Evolutionary conservation across 2,113 vertebrate species (phyloP), one percentile per base, ranked within the genome.

Genomic region (Cairina moschata): DNA sequence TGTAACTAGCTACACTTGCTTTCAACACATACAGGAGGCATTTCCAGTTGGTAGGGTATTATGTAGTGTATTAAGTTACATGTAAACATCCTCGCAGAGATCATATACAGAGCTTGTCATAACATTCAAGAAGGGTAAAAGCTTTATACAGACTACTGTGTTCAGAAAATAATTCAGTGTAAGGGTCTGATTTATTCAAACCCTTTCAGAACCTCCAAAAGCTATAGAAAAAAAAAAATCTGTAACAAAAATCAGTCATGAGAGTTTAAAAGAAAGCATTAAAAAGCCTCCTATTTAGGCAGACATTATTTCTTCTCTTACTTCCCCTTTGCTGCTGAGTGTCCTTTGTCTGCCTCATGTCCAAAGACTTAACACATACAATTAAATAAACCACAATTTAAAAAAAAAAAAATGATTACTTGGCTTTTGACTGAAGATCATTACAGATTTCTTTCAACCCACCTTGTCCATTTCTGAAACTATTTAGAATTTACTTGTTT

Each of bases 21-120:
- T 94, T 97, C 91, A 80, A 95, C 85, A 95, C 65, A 82, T 69
- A 32, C 44, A 71, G 88, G 26, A 65, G 72, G 69, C 66, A 97
- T 96, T 95, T 93, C 73, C 82, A 97, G 81, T 96, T 97, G 96
- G 85, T 95, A 96, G 66, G 86, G 95, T 95, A 96, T 92, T 55
- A 91, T 56, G 71, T 68, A 93, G 68, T 54, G 56, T 96, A 96
- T 94, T 93, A 96, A 94, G 40, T 90, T 95, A 85, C 88, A 96
- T 63, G 91, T 95, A 97, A 97, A 97, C 94, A 96, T 95, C 75
- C 83, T 96, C 92, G 78, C 75, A 71, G 88, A 91, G 29, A 79
- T 63, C 69, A 73, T 83, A 88, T 44, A 91, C 48, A 80, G 63
- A 83, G 62, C 75, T 72, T 86, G 80, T 52, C 66, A 89, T 56